Percentiles rank a stretch among this genome's conserved stretches.
These are phyloP conservation scores for Ormyrus nitidulus DNA, from an alignment of 2,888 invertebrate species.

Conservation along the genomic window DNA sequence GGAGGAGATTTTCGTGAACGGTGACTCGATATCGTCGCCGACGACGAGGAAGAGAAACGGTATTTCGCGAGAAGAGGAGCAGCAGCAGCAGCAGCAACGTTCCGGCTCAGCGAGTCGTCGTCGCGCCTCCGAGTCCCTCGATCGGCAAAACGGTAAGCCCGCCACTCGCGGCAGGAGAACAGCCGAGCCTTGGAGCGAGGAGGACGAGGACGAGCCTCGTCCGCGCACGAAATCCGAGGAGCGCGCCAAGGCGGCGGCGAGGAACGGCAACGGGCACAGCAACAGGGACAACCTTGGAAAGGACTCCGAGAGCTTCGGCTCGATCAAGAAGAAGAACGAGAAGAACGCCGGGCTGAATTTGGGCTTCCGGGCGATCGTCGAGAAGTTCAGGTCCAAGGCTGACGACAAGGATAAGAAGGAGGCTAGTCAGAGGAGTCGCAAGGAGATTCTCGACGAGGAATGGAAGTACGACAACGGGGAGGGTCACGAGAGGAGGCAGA, in stretches of 20 bases:
- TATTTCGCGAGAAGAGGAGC: constrained; percentile 48
- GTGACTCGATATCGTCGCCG: constrained; percentile 31
- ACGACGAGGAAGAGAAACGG: constrained; percentile 50
- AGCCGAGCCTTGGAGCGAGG: constrained; percentile 55
- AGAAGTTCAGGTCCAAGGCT: constrained; percentile 61
- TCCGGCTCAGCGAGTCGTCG: constrained; percentile 47
- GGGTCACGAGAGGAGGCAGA: constrained; percentile 7
- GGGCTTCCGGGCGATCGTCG: constrained; percentile 65
- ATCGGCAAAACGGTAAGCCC: constrained; percentile 58
- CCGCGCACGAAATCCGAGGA: constrained; percentile 43
- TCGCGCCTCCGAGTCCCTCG: constrained; percentile 56
- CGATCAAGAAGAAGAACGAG: constrained; percentile 57
- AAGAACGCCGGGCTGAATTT: constrained; percentile 59
- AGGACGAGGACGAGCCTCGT: constrained; percentile 20
- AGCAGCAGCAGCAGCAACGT: not conserved
- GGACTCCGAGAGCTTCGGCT: constrained; percentile 60
- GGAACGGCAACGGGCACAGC: constrained; percentile 27
- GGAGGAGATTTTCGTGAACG: constrained; percentile 33
- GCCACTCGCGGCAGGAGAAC: constrained; percentile 35
- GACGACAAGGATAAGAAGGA: constrained; percentile 56
- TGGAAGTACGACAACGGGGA: constrained; percentile 35
- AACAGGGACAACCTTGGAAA: constrained; percentile 48
- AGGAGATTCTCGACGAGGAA: constrained; percentile 16
- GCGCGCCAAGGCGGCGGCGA: not conserved
- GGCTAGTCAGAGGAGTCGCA: constrained; percentile 5